These are phyloP conservation scores for Nipponacmea schrenckii DNA, from an alignment of 2,888 invertebrate genomes.

Conservation along the genomic window DNA sequence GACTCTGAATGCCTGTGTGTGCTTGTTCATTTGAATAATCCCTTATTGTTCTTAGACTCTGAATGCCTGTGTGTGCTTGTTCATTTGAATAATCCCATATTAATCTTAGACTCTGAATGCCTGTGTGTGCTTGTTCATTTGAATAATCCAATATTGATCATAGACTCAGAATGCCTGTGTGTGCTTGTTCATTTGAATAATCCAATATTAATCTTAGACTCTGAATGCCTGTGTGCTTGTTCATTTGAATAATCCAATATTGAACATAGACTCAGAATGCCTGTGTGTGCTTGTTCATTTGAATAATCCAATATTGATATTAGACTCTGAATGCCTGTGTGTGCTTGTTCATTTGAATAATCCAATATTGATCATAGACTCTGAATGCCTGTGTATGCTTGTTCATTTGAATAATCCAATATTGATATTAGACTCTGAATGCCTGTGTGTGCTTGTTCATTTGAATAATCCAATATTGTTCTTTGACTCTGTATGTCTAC, in stretches of 20 bases:
- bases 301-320: too few relatives aligned
- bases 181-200: conserved; percentile 10
- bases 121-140: conserved; percentile 9
- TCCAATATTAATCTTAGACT: neutral
- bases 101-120: too few relatives aligned
- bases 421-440: neutral
- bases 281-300: neutral
- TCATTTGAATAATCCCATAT: too few relatives aligned
- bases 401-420: neutral
- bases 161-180: conserved; percentile 13
- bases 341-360: conserved; percentile 10
- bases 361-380: too few relatives aligned
- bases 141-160: too few relatives aligned
- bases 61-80: too few relatives aligned
- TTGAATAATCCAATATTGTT: too few relatives aligned
- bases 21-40: too few relatives aligned
- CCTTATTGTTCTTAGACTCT: too few relatives aligned
- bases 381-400: conserved; percentile 12
- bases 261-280: neutral
- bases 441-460: neutral
- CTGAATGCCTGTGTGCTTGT: too few relatives aligned
- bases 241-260: neutral
- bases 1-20: too few relatives aligned
- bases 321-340: conserved; percentile 14
- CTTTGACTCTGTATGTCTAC: too few relatives aligned